Conservation (phyloP, 92 coral and sea anemone species). For the Phenganax stokvisi region DNA sequence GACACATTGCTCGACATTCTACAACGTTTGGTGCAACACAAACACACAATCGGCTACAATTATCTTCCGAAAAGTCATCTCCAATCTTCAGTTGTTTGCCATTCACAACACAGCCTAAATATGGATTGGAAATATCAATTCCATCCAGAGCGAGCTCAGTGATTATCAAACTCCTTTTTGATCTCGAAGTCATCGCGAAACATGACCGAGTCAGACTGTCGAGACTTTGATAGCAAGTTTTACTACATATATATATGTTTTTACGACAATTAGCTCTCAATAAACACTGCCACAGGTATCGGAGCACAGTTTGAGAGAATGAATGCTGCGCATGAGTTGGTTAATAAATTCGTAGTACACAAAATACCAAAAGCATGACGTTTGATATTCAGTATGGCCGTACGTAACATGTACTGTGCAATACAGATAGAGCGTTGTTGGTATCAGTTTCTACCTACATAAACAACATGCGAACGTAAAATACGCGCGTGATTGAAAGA, state of each 20-base stretch:
- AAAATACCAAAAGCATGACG: background rate
- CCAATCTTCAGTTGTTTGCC: slow-evolving; percentile 28
- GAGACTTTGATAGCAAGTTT: too few relatives aligned
- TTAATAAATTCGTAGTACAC: slow-evolving; percentile 14
- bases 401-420: too few relatives aligned
- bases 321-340: background rate
- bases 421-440: too few relatives aligned
- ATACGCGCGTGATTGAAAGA: too few relatives aligned
- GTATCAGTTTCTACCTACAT: too few relatives aligned
- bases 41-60: slow-evolving; percentile 36
- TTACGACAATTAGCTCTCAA: background rate
- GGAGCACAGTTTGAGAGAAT: background rate
- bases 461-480: too few relatives aligned
- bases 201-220: background rate
- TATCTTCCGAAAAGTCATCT: slow-evolving; percentile 33
- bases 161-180: slow-evolving; percentile 21
- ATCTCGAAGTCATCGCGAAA: background rate
- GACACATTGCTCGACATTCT: slow-evolving; percentile 32
- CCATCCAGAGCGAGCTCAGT: background rate
- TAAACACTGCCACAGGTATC: background rate
- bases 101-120: slow-evolving; percentile 30
- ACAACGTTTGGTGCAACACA: slow-evolving; percentile 24
- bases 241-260: background rate
- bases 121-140: slow-evolving; percentile 28
- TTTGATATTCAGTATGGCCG: too few relatives aligned